phyloP scores from a whole-genome alignment of 2,888 invertebrate species.

The Rapana venosa region DNA sequence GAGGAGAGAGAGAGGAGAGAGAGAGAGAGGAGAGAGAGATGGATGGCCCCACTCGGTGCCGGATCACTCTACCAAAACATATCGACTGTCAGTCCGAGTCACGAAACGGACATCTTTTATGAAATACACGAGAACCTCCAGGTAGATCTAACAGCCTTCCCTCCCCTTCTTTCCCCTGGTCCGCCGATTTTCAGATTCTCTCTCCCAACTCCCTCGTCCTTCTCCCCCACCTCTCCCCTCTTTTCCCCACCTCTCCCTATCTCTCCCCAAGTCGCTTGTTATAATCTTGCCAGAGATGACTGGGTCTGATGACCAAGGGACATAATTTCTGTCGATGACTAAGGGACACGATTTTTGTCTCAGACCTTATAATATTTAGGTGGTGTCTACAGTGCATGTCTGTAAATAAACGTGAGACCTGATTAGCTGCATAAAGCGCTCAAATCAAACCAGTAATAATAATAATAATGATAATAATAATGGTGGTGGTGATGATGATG shows the following conservation, averaged over 20 bases:
- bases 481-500: no score
- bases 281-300: no score
- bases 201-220: no score
- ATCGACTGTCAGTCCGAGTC: slow-evolving; percentile 13
- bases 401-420: no score
- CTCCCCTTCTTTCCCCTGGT: not conserved
- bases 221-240: no score
- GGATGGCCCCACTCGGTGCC: not conserved
- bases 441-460: no score
- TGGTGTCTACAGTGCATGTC: no score
- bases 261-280: not conserved
- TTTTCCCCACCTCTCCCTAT: not conserved
- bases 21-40: not conserved
- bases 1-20: not conserved
- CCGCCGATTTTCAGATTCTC: no score
- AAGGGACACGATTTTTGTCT: not conserved
- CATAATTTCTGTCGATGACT: not conserved
- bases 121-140: not conserved
- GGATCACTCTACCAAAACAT: slow-evolving; percentile 18
- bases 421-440: no score
- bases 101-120: slow-evolving; percentile 11
- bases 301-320: not conserved
- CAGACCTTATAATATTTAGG: no score
- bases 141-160: not conserved
- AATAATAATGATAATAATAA: no score